Base-by-base conservation (phyloP, 2,888 invertebrate genomes). In the Antheraea assamensis region DNA sequence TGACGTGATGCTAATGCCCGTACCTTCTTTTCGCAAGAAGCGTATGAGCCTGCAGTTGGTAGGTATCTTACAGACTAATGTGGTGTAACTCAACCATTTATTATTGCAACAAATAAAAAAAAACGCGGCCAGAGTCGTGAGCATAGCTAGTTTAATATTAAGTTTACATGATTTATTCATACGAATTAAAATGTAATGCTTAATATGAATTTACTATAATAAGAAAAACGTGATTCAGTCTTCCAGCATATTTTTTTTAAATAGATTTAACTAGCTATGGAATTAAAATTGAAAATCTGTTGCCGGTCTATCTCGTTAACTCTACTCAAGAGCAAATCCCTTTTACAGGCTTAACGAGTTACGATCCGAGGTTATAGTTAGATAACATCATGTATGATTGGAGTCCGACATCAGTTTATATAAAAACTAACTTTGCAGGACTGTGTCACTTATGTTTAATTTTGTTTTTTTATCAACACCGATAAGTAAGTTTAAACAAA, bases 291-390 rank as follows among this genome's bases (percentile, higher is more conserved):
- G n/a, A 55, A 55, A 55, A 55, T 55, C 55, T 55, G 55, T n/a
- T 55, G 21, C 55, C 55, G n/a, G 55, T 55, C 7, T 10, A 8
- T 21, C 55, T n/a, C 55, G 55, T 55, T 55, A 55, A n/a, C n/a
- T 55, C n/a, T 55, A n/a, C n/a, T 55, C n/a, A n/a, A n/a, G n/a
- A 55, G 55, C 55, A 55, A 55, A 55, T 55, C 55, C 55, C 55
- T 55, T 10, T 55, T 7, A n/a, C 21, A 55, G 55, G n/a, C 19
- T 49, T 49, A 49, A 19, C 49, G 49, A 21, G 55, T 8, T 55
- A 55, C n/a, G 8, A 55, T 55, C 10, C 55, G n/a, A 55, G 21
- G 4, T 55, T n/a, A 5, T 55, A n/a, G 55, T n/a, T 55, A 52
- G 8, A 55, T 10, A 55, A 55, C n/a, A 10, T 55, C n/a, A n/a